A percentile compares a stretch with the other conserved stretches of the same genome.
phyloP scores from a whole-genome alignment of 2,888 invertebrate species.

The Rugalucina vietnamica region DNA sequence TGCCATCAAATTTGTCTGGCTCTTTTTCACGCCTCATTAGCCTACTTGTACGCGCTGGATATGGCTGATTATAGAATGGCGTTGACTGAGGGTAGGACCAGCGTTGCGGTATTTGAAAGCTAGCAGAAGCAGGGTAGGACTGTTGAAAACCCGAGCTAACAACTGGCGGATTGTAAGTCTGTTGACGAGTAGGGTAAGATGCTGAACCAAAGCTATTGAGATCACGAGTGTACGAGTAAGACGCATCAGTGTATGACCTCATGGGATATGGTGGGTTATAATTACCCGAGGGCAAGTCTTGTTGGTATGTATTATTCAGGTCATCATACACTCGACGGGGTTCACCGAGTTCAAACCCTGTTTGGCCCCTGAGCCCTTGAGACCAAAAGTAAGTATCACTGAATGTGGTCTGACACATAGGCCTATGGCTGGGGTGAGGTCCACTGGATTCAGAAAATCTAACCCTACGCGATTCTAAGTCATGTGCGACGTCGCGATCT shows the following conservation, averaged over 20 bases:
- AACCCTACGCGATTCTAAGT: background rate
- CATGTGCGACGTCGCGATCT: too few species aligned
- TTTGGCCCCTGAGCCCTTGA: background rate
- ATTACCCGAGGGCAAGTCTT: background rate
- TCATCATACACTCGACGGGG: background rate
- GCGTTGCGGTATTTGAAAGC: too few species aligned
- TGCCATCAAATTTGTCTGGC: constrained; percentile 18
- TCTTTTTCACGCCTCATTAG: background rate
- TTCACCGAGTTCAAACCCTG: background rate
- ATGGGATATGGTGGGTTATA: background rate
- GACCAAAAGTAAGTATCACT: background rate
- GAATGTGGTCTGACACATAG: background rate
- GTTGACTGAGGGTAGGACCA: background rate
- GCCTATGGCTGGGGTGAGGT: background rate
- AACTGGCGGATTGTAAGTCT: background rate
- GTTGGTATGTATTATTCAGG: background rate
- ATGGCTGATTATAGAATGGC: too few species aligned
- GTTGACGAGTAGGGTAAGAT: background rate
- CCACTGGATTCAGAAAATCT: background rate
- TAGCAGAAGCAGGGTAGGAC: too few species aligned
- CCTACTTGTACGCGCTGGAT: background rate
- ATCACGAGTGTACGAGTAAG: background rate
- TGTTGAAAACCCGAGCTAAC: too few species aligned
- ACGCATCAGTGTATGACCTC: background rate
- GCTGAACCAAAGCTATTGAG: background rate